Conservation (phyloP, 2,797 vertebrate genomes). For the Austrolebias charrua region DNA sequence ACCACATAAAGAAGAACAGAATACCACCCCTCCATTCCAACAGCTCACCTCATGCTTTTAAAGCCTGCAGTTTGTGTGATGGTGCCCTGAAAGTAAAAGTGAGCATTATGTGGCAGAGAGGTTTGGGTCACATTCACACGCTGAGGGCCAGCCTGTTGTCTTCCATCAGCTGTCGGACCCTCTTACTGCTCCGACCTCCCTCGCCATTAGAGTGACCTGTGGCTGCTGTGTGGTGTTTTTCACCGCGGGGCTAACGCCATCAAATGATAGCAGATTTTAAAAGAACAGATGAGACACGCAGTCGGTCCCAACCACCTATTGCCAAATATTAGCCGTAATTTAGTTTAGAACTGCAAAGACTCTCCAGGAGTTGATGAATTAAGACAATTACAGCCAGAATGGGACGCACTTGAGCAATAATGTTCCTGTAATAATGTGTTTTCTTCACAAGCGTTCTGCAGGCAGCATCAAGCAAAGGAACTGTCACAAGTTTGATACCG, state of each 20-base stretch:
- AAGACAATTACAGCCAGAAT: conserved; percentile 35
- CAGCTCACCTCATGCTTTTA: conserved; percentile 24
- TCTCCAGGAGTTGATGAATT: conserved; percentile 39
- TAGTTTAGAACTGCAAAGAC: conserved; percentile 41
- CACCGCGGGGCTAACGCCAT: conserved; percentile 67
- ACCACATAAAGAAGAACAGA: conserved; percentile 30
- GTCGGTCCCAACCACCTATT: conserved; percentile 32
- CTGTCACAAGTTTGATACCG: not conserved
- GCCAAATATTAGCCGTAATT: conserved; percentile 64
- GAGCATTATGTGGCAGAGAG: conserved; percentile 39
- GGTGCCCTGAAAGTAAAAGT: conserved; percentile 38
- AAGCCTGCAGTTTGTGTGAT: conserved; percentile 44
- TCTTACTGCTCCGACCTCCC: conserved; percentile 5
- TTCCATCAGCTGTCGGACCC: conserved; percentile 45
- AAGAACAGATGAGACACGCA: conserved; percentile 30
- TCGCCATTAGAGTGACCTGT: conserved; percentile 54
- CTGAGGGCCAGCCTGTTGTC: conserved; percentile 45
- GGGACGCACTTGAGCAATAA: conserved; percentile 28
- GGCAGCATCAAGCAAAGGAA: conserved; percentile 3
- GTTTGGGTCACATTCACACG: conserved; percentile 59
- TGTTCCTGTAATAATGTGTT: conserved; percentile 7
- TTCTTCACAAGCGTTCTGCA: conserved; percentile 12
- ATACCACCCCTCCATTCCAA: not conserved
- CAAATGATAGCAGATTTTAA: conserved; percentile 54
- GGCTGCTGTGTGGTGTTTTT: conserved; percentile 61